phyloP scores from a whole-genome alignment of 2,797 vertebrate genomes.

The Chelonia mydas region DNA sequence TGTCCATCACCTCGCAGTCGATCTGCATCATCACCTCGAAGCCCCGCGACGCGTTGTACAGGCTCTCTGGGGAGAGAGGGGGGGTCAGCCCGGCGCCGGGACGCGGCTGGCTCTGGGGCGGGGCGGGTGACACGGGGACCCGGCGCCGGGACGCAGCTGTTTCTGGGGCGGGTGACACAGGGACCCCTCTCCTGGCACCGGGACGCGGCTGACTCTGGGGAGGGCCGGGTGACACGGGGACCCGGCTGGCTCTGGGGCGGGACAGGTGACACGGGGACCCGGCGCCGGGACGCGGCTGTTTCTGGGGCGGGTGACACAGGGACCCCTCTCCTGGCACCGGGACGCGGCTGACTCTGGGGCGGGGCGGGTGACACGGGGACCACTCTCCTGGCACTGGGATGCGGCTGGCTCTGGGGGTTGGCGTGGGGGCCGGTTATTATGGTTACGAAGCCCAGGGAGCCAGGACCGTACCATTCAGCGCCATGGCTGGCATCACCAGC shows the following conservation, averaged over 20 bases:
- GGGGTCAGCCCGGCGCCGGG: not conserved
- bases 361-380: too few species aligned
- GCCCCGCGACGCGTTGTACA: slow-evolving; percentile 85
- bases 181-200: not conserved
- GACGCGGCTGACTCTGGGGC: slow-evolving; percentile 43
- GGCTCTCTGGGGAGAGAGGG: slow-evolving; percentile 84
- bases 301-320: not conserved
- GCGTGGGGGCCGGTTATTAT: too few species aligned
- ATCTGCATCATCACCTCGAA: slow-evolving; percentile 98
- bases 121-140: slow-evolving; percentile 49
- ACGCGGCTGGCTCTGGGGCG: slow-evolving; percentile 54
- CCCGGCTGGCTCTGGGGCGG: not conserved
- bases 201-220: not conserved
- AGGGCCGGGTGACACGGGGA: fast-evolving
- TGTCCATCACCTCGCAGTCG: slow-evolving; percentile 95
- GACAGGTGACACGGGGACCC: not conserved
- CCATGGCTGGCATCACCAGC: slow-evolving; percentile 94
- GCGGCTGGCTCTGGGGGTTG: not conserved
- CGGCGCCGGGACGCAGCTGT: not conserved
- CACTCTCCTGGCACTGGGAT: fast-evolving
- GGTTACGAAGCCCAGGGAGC: not conserved
- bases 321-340: not conserved
- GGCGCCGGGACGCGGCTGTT: fast-evolving
- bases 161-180: not conserved
- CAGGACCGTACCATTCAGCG: slow-evolving; percentile 79